Evolutionary conservation across 2,797 vertebrate genomes (phyloP).

Genomic region (Zalophus californianus): DNA sequence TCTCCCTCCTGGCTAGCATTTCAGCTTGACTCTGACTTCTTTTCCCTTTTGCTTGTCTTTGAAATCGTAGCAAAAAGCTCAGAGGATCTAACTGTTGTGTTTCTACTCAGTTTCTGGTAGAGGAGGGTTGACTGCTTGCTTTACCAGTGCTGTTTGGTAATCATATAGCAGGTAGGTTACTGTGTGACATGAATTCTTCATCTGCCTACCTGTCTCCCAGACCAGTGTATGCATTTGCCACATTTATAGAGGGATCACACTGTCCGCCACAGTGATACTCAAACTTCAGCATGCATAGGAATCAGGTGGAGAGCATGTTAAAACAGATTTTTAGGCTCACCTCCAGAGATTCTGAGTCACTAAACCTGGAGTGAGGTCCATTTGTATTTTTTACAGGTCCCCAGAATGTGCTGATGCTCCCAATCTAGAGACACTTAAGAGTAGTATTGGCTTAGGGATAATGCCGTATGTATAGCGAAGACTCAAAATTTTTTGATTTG

Average conservation of each 20-base stretch:
- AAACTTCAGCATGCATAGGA: not conserved
- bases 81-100: not conserved
- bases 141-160: not conserved
- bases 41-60: not conserved
- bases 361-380: not conserved
- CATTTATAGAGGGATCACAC: not conserved
- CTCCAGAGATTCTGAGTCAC: not conserved
- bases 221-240: not conserved
- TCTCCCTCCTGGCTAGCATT: not conserved
- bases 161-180: conserved; percentile 15
- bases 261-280: not conserved
- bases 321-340: not conserved
- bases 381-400: conserved; percentile 30
- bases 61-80: not conserved
- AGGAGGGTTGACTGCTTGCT: conserved; percentile 20
- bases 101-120: not conserved
- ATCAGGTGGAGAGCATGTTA: not conserved
- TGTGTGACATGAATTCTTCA: not conserved
- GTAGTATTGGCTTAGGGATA: not conserved
- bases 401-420: not conserved
- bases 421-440: not conserved
- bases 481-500: not conserved
- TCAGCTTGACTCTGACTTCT: conserved; percentile 17
- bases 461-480: not conserved
- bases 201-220: not conserved